Conservation (phyloP, 2,113 vertebrate genomes). For the Osmerus mordax region DNA sequence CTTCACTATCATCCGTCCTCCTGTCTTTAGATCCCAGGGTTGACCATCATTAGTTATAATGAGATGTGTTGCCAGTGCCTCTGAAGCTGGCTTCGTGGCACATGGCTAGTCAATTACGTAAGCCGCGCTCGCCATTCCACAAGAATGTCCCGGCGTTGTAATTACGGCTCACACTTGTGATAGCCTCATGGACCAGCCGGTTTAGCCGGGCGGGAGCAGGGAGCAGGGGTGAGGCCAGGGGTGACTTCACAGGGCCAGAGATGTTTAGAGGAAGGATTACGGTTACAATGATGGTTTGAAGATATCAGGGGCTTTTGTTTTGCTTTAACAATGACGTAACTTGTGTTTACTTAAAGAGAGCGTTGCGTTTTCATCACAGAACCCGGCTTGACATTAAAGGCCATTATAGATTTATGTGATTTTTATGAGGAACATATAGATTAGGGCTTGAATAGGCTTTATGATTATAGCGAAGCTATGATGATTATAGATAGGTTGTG, state of each 20-base stretch:
- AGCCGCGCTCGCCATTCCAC: constrained; percentile 52
- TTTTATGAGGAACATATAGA: neutral
- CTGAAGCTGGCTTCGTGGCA: constrained; percentile 38
- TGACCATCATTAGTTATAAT: neutral
- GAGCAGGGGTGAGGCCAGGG: constrained; percentile 18
- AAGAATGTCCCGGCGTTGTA: constrained; percentile 57
- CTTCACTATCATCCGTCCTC: neutral
- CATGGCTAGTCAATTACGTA: constrained; percentile 48
- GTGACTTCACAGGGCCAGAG: no score
- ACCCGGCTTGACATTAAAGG: neutral
- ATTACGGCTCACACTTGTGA: constrained; percentile 66
- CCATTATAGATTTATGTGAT: neutral
- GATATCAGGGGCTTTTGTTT: constrained; percentile 1
- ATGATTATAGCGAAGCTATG: no score
- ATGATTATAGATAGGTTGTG: no score
- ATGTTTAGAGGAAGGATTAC: neutral
- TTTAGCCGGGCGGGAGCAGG: constrained; percentile 39
- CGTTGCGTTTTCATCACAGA: neutral
- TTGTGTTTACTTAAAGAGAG: neutral
- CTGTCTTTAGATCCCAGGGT: neutral
- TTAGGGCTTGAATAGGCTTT: neutral
- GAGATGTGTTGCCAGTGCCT: no score
- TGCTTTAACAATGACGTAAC: neutral
- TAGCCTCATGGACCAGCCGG: constrained; percentile 66
- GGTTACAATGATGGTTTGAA: neutral